Percentiles rank a stretch among this genome's conserved stretches.
Evolutionary conservation across 2,888 invertebrate genomes (phyloP).

Genomic region (Ennomos quercinarius): DNA sequence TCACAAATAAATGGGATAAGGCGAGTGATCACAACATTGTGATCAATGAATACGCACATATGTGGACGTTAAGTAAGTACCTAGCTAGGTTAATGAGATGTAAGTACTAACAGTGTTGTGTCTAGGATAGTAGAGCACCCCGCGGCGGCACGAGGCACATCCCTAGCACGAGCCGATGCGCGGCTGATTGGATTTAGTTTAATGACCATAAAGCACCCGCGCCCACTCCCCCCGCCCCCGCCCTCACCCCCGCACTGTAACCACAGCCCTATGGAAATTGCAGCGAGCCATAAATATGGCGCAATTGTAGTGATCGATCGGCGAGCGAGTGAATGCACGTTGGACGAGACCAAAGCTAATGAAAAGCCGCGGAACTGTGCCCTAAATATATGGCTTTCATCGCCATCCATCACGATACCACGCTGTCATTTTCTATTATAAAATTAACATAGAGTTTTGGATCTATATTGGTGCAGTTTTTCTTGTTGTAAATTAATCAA

Average conservation of each 20-base stretch:
- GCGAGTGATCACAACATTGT: too few relatives aligned
- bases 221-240: slow-evolving; percentile 40
- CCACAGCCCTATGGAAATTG: slow-evolving; percentile 48
- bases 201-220: slow-evolving; percentile 76
- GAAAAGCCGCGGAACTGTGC: slow-evolving; percentile 21
- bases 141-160: slow-evolving; percentile 23
- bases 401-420: slow-evolving; percentile 19
- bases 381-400: slow-evolving; percentile 19
- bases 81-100: background rate
- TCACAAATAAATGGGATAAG: too few relatives aligned
- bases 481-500: slow-evolving; percentile 1
- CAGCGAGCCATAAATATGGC: slow-evolving; percentile 34
- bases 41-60: too few relatives aligned
- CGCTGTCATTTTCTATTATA: slow-evolving; percentile 23
- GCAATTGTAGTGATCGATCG: slow-evolving; percentile 33
- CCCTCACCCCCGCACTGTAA: slow-evolving; percentile 43
- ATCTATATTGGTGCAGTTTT: slow-evolving; percentile 5
- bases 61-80: too few relatives aligned
- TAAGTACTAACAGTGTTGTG: background rate
- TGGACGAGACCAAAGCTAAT: slow-evolving; percentile 20
- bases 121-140: slow-evolving; percentile 2
- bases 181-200: slow-evolving; percentile 76
- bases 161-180: slow-evolving; percentile 44
- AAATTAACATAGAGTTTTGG: slow-evolving; percentile 28
- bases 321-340: slow-evolving; percentile 16